Base-by-base conservation (phyloP, 1,140 invertebrate genomes). In the Habropoda laboriosa region DNA sequence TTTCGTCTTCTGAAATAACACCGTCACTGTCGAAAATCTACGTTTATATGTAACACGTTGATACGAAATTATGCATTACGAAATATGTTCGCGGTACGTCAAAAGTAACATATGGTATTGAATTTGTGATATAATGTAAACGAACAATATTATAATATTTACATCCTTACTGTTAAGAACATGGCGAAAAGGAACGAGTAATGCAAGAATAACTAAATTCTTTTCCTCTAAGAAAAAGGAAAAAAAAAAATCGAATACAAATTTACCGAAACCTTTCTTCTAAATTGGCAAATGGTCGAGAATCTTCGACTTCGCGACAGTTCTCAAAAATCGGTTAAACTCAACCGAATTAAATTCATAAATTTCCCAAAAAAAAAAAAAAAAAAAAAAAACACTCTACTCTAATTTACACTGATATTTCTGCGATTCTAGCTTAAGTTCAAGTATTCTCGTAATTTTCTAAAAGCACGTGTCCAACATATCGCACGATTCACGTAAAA, bases 61-160 rank as follows among this genome's bases (percentile, higher is more conserved):
- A 13, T 2, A n/a, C 7, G 32, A 32, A 66, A 32, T 32, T 12
- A 38, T 49, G 47, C n/a, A 16, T 18, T 42, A 21, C 7, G 32
- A 27, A 16, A n/a, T n/a, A 64, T 13, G 8, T 27, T 64, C 45
- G 27, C 13, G 61, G 10, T 16, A n/a, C n/a, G n/a, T n/a, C n/a
- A n/a, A n/a, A n/a, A 49, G 49, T 40, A 53, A 53, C 35, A 21
- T 27, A 21, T 18, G 18, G 18, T 27, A 30, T 58, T 71, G 30
- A 71, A 71, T 38, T 71, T 71, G 68, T 71, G 68, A 57, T 71
- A 57, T 42, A 57, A 40, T 30, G 27, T 27, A 57, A 42, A 30
- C 35, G 12, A 21, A 60, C 10, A 60, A 60, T 38, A 57, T 57
- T 38, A 21, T 32, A 6, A 38, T 60, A 60, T 10, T 21, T n/a